Evolutionary conservation across 1,140 invertebrate genomes (phyloP).

Genomic region (Sitophilus oryzae): DNA sequence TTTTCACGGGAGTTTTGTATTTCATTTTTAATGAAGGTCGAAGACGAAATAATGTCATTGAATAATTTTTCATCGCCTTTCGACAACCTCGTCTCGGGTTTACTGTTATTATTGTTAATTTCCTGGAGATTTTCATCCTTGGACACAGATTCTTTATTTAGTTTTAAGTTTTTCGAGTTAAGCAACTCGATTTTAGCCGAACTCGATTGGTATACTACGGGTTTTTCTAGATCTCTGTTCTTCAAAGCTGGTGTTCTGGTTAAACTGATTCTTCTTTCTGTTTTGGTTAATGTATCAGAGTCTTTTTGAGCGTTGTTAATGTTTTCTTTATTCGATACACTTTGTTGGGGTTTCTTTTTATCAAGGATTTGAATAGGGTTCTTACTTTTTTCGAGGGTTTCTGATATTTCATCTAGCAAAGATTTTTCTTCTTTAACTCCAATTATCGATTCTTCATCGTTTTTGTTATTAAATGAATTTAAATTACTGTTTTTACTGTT

Average conservation of each 20-base stretch:
- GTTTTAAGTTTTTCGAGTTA: conserved; percentile 35
- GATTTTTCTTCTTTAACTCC: conserved; percentile 53
- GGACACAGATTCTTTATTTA: conserved; percentile 18
- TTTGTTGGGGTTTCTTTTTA: conserved; percentile 31
- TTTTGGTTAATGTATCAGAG: conserved; percentile 4
- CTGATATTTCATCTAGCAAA: conserved; percentile 61
- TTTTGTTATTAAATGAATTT: conserved; percentile 42
- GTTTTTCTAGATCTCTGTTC: conserved; percentile 36
- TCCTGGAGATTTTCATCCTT: conserved; percentile 8
- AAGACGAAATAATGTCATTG: conserved; percentile 14
- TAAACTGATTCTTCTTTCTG: conserved; percentile 35
- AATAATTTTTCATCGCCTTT: conserved; percentile 13
- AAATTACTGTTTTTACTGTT: conserved; percentile 51
- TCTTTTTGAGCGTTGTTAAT: conserved; percentile 27
- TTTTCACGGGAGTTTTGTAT: conserved; percentile 7
- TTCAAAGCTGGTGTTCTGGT: conserved; percentile 37
- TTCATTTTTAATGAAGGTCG: conserved; percentile 24
- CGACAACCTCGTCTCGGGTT: conserved; percentile 3
- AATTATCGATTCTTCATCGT: conserved; percentile 46
- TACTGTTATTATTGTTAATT: conserved; percentile 25
- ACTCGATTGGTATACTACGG: conserved; percentile 36
- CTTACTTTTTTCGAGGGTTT: conserved; percentile 53
- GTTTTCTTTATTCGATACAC: conserved; percentile 41
- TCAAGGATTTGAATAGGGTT: conserved; percentile 39
- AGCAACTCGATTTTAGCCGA: conserved; percentile 38